phyloP scores from a whole-genome alignment of 2,797 vertebrate species.

The Rhabdomys pumilio region DNA sequence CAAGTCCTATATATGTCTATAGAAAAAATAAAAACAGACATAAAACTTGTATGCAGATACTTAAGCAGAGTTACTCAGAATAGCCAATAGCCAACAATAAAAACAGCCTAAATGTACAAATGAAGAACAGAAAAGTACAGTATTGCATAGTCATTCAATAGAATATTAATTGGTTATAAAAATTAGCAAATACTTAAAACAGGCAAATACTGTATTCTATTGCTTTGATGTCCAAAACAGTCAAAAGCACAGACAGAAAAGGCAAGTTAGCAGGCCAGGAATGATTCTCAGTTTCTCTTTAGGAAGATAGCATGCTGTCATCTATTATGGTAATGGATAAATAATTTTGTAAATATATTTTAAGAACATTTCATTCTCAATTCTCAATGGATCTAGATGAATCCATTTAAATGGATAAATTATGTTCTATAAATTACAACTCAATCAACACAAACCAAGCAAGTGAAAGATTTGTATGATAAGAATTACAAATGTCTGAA shows the following conservation, averaged over 20 bases:
- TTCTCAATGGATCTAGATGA: not conserved
- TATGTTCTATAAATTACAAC: not conserved
- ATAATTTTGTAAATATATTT: conserved; percentile 12
- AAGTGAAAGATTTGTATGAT: not conserved
- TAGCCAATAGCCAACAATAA: not conserved
- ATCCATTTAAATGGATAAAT: not conserved
- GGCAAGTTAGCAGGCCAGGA: not conserved
- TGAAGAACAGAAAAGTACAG: not conserved
- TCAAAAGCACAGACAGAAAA: not conserved
- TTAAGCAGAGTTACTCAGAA: not conserved
- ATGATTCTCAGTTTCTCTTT: not conserved
- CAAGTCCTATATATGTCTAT: not conserved
- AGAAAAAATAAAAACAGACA: conserved; percentile 45
- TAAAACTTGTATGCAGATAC: not conserved
- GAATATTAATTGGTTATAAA: not conserved
- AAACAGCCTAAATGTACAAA: not conserved
- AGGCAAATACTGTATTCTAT: conserved; percentile 2
- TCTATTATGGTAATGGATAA: not conserved
- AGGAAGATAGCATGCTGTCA: not conserved
- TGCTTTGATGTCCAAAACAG: conserved; percentile 6
- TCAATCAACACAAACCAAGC: not conserved
- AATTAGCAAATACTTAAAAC: not conserved
- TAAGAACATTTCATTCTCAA: not conserved
- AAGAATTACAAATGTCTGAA: not conserved
- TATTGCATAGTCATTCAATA: not conserved